phyloP scores from a whole-genome alignment of 92 coral and sea anemone genomes.

The Galaxea fascicularis region DNA sequence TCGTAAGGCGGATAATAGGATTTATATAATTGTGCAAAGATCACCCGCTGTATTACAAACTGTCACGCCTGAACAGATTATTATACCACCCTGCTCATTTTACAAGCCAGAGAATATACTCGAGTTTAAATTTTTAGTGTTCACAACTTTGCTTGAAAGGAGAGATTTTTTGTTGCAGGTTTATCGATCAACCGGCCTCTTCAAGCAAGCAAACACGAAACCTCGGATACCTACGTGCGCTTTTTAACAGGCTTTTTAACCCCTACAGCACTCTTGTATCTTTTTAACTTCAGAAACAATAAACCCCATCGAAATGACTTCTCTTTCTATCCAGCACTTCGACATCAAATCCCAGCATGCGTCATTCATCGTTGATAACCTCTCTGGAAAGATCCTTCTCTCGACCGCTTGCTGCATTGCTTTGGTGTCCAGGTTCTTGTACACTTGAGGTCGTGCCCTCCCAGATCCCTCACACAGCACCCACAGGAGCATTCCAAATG shows the following conservation, averaged over 20 bases:
- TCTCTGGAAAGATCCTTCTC: slow-evolving; percentile 45
- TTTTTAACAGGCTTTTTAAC: neutral
- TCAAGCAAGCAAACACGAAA: neutral
- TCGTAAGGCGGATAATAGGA: no score
- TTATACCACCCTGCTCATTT: no score
- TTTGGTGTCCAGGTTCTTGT: slow-evolving; percentile 30
- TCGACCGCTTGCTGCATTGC: slow-evolving; percentile 59
- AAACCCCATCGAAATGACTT: neutral
- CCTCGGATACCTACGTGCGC: no score
- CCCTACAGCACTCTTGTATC: neutral
- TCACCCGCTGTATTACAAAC: no score
- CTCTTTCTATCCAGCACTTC: slow-evolving; percentile 56
- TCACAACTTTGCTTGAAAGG: neutral
- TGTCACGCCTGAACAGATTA: no score
- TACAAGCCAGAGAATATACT: no score
- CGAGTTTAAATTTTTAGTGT: no score
- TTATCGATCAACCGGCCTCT: neutral
- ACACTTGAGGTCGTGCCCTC: slow-evolving; percentile 50
- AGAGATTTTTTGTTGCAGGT: neutral
- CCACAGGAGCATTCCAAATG: slow-evolving; percentile 77
- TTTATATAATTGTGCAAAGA: no score
- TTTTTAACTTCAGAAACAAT: neutral
- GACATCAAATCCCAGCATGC: slow-evolving; percentile 72
- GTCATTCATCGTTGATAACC: slow-evolving; percentile 37
- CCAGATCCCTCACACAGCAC: slow-evolving; percentile 79